A percentile compares a stretch with the other conserved stretches of the same genome.
Evolutionary conservation across 2,797 vertebrate species (phyloP).

Genomic region (Macropus fuliginosus): DNA sequence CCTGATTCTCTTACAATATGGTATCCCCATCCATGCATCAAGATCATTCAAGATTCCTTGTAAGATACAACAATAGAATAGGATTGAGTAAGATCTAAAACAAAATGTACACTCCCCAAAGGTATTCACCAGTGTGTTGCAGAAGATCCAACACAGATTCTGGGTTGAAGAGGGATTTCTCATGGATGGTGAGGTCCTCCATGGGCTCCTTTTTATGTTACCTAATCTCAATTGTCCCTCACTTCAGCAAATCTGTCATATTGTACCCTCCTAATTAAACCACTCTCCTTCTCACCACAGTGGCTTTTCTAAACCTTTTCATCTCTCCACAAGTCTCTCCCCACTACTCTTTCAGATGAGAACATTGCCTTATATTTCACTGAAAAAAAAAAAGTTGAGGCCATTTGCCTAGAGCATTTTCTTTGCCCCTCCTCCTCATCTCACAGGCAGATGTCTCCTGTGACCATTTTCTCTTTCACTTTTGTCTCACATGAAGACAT

Average conservation of each 20-base stretch:
- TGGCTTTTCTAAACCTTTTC: background rate
- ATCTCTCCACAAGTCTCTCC: background rate
- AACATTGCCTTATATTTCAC: background rate
- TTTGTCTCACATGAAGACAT: background rate
- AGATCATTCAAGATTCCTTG: too few relatives aligned
- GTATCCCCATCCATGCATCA: too few relatives aligned
- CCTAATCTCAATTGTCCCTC: background rate
- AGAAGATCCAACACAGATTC: background rate
- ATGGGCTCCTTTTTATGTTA: background rate
- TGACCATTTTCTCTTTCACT: background rate
- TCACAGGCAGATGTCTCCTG: background rate
- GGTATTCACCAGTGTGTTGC: too few relatives aligned
- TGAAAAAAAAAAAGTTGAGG: background rate
- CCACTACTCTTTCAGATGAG: background rate
- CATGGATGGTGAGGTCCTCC: background rate
- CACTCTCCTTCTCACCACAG: too few relatives aligned
- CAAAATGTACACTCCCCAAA: too few relatives aligned
- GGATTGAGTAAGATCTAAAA: too few relatives aligned
- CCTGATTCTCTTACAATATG: too few relatives aligned
- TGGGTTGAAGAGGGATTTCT: background rate
- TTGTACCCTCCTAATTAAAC: background rate
- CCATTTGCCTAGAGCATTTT: too few relatives aligned
- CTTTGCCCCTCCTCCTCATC: background rate
- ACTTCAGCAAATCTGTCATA: background rate
- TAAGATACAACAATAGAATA: too few relatives aligned